Percentiles rank a stretch among this genome's conserved stretches.
phyloP scores from a whole-genome alignment of 2,797 vertebrate species.

The Bradypus variegatus region DNA sequence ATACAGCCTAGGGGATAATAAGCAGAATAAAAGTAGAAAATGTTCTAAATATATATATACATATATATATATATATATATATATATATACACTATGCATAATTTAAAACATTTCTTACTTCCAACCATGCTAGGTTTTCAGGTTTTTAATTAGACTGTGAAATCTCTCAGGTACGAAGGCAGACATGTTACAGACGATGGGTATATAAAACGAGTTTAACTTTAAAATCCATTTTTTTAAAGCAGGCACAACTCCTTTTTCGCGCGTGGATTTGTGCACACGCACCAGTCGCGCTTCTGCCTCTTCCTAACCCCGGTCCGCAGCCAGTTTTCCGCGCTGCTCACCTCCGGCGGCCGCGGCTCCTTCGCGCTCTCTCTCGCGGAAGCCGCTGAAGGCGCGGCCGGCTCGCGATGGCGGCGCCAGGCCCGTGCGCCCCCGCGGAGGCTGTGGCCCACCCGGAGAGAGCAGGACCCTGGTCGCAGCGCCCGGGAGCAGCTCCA shows the following conservation, averaged over 20 bases:
- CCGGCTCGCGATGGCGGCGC: too few relatives aligned
- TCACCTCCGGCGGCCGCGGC: background rate
- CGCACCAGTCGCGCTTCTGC: background rate
- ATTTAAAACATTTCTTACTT: slow-evolving; percentile 18
- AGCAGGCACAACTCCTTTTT: background rate
- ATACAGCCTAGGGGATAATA: background rate
- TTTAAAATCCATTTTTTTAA: background rate
- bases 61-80: background rate
- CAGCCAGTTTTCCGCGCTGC: background rate
- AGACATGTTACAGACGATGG: background rate
- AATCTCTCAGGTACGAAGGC: background rate
- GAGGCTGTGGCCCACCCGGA: too few relatives aligned
- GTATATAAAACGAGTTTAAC: slow-evolving; percentile 12
- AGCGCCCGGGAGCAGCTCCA: too few relatives aligned
- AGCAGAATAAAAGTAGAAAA: background rate
- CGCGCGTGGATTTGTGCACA: background rate
- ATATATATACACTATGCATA: background rate
- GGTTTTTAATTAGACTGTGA: slow-evolving; percentile 2
- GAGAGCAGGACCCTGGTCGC: too few relatives aligned
- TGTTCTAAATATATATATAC: background rate
- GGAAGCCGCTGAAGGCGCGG: too few relatives aligned
- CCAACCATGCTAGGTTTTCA: background rate
- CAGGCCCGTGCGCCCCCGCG: too few relatives aligned
- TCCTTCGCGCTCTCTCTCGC: background rate
- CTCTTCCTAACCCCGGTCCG: background rate